Evolutionary conservation across 2,113 vertebrate species (phyloP).

Genomic region (Anthoscopus minutus): DNA sequence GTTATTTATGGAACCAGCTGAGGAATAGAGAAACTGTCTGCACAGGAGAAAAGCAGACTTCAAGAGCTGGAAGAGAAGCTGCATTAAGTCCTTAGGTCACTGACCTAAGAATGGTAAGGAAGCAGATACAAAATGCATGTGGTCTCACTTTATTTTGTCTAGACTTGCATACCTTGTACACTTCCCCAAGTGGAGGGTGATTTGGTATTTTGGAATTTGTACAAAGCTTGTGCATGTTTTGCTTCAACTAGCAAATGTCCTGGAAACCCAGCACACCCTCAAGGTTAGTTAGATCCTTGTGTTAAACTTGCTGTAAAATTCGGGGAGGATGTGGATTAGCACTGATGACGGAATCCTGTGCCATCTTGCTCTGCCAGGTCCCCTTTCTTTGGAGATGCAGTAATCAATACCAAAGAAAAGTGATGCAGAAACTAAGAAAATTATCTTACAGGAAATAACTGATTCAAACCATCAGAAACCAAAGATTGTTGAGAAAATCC

Average conservation of each 20-base stretch:
- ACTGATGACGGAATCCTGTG: background rate
- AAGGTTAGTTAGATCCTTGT: background rate
- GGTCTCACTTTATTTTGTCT: slow-evolving; percentile 6
- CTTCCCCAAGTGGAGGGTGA: background rate
- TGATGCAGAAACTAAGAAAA: background rate
- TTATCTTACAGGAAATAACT: background rate
- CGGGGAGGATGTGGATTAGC: background rate
- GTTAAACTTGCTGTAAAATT: background rate
- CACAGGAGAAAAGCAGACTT: background rate
- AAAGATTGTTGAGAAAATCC: background rate
- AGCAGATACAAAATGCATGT: background rate
- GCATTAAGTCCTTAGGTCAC: background rate
- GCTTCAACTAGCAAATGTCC: background rate
- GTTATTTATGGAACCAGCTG: background rate
- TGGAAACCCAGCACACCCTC: background rate
- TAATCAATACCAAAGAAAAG: background rate
- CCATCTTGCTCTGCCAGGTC: background rate
- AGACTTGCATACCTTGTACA: background rate
- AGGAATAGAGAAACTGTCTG: background rate
- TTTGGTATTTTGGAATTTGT: background rate
- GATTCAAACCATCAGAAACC: background rate
- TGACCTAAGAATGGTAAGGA: background rate
- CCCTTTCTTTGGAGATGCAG: background rate
- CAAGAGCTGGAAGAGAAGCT: background rate
- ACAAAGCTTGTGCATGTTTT: background rate